Conservation (phyloP, 2,797 vertebrate species). For the Anabacerthia variegaticeps region DNA sequence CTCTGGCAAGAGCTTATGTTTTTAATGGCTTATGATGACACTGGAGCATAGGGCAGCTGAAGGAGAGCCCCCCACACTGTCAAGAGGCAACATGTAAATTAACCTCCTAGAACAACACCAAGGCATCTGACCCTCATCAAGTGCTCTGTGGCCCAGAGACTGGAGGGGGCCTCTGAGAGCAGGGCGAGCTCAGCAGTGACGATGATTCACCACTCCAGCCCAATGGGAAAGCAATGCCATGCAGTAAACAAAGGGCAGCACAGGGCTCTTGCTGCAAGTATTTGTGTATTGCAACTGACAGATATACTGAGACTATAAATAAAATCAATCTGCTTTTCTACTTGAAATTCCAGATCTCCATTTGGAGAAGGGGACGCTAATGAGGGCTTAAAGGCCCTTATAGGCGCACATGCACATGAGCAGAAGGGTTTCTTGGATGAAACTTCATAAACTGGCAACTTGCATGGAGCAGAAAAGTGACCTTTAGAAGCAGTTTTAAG, state of each 20-base stretch:
- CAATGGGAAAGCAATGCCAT: neutral
- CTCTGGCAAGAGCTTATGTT: neutral
- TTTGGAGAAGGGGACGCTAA: neutral
- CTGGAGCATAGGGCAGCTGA: neutral
- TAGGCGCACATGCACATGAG: fast-evolving
- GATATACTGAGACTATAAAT: neutral
- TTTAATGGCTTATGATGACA: neutral
- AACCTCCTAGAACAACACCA: neutral
- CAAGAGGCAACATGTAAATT: neutral
- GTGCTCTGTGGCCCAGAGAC: neutral
- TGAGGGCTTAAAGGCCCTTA: neutral
- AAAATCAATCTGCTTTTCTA: neutral
- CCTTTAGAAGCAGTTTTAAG: neutral
- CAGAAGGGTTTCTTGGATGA: neutral
- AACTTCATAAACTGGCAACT: neutral
- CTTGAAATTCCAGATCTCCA: neutral
- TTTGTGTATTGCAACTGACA: neutral
- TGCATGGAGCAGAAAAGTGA: neutral
- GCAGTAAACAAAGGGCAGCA: neutral
- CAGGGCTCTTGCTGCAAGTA: neutral
- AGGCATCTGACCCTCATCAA: neutral
- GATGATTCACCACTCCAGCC: neutral
- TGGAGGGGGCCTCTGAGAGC: neutral
- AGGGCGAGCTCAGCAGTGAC: fast-evolving
- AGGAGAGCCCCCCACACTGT: neutral